Base-by-base conservation (phyloP, 2,888 invertebrate species). In the Megastigmus dorsalis region DNA sequence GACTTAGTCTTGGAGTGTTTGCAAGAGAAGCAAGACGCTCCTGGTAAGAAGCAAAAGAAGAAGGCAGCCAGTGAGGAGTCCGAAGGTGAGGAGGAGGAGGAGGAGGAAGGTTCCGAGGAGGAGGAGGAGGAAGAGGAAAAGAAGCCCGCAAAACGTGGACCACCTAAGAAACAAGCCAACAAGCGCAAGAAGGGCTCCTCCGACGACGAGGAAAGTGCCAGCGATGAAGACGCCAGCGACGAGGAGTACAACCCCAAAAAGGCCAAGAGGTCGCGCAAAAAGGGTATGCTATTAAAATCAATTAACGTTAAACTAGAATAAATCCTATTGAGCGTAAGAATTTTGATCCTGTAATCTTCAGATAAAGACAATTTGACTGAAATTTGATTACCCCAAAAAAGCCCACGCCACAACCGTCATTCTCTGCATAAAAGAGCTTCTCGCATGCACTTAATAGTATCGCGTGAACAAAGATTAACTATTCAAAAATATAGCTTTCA, bases 1-100 rank as follows among this genome's bases (percentile, higher is more conserved):
- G 92, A 93, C 80, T 89, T 97, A 76, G 95, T 97, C 6, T 95
- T 96, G 94, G 94, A 95, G 79, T 93, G 92, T 81, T 85, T 91
- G 57, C 88, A 89, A 79, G 88, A 89, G 77, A 89, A 89, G 77
- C 86, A 89, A 77, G 88, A 88, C 38, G 84, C 85, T n/a, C n/a
- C n/a, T 23, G 82, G 74, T 15, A 89, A 89, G 57, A 89, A 89
- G 52, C n/a, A n/a, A n/a, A 89, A 89, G 48, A 89, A 89, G 79
- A 87, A 88, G 78, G 87, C 85, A 10, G 87, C 86, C 28, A 88
- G 88, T 45, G 87, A 87, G 59, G 88, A 89, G 41, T 85, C 86
- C 1, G 89, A 89, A 62, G 90, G 90, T 48, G 89, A 89, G 0
- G 90, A 90, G 72, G 90, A 84, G 18, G 87, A 88, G n/a, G 89